phyloP scores from a whole-genome alignment of 2,113 vertebrate species.

The Ceuthmochares aereus region DNA sequence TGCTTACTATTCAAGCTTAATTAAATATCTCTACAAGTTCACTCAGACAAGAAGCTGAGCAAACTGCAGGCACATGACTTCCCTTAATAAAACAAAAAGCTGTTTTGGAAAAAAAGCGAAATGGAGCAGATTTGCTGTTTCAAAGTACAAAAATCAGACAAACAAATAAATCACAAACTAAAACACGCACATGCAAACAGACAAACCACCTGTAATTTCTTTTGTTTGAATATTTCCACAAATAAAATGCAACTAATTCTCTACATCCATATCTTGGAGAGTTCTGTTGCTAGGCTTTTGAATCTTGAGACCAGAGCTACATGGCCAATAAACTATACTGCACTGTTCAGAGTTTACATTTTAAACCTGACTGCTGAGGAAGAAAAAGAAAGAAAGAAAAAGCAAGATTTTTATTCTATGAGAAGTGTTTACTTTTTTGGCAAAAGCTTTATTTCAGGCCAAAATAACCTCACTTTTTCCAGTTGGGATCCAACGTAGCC shows the following conservation, averaged over 20 bases:
- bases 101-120: not conserved
- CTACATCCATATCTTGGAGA: not conserved
- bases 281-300: not conserved
- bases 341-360: not conserved
- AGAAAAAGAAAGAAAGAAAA: not conserved
- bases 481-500: not conserved
- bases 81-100: not conserved
- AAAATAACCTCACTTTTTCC: not conserved
- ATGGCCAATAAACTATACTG: not conserved
- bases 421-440: not conserved
- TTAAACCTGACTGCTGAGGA: not conserved
- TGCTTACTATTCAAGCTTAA: not conserved
- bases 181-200: not conserved
- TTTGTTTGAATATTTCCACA: not conserved
- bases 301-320: not conserved
- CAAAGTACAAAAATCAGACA: not conserved
- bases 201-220: not conserved
- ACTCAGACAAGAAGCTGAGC: conserved; percentile 1
- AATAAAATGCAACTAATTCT: not conserved
- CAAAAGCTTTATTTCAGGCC: not conserved
- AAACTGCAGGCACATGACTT: not conserved
- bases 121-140: not conserved
- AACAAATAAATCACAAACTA: not conserved
- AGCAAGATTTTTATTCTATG: not conserved
- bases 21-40: conserved; percentile 1